Base-by-base conservation (phyloP, 2,888 invertebrate genomes). In the Meteorus cinctellus region DNA sequence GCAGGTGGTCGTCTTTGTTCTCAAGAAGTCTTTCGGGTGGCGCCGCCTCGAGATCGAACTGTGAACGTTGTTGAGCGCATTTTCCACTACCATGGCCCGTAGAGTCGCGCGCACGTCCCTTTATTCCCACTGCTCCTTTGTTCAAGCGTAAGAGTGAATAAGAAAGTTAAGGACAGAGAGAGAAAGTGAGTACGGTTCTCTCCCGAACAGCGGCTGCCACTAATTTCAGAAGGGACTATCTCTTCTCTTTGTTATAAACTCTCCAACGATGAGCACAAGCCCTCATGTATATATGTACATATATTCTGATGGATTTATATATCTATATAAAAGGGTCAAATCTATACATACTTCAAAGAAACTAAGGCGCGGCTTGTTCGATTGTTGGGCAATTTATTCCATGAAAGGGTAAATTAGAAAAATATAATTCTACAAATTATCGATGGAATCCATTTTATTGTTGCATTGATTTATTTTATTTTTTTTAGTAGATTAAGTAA, bases 21-120 rank as follows among this genome's bases (percentile, higher is more conserved):
- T 67, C 14, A 69, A 24, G 70, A 72, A 24, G 55, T 55, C 77
- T 77, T 77, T 75, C 63, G 72, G 62, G 79, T 79, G 79, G 79
- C 79, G 79, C 79, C 79, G 70, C 74, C 79, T 74, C 24, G 71
- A 65, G 77, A 77, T 71, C 74, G 31, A 77, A 74, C 75, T 24
- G 63, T 63, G 67, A 77, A 72, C 71, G 73, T 77, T 51, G 75
- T 68, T 74, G 71, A 73, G 51, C 74, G 62, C 75, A 48, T 71
- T 65, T 16, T 36, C 73, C 72, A 75, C 34, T 73, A 77, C 77
- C 71, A 72, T 71, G 76, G 68, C 71, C 51, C 73, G 62, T 59
- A 65, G 48, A 29, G 29, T 72, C 41, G 36, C 73, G 45, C 60
- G 66, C 41, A 36, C 55, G 55, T 55, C 10, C n/a, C 8, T 55